Base-by-base conservation (phyloP, 2,113 vertebrate species). In the Pionites leucogaster region DNA sequence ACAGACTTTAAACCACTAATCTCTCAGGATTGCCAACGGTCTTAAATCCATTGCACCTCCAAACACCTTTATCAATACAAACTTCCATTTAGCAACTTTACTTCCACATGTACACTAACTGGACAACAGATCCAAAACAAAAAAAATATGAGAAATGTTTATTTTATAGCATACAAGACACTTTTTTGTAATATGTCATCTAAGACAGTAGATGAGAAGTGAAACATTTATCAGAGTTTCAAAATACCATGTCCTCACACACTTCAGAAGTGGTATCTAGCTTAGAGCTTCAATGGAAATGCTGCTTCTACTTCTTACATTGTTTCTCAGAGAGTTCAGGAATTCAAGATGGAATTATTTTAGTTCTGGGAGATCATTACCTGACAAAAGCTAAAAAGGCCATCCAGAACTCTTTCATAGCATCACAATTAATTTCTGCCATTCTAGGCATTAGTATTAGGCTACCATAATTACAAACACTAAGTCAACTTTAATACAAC, bases 241-340 rank as follows among this genome's bases (percentile, higher is more conserved):
- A 90, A 76, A 93, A 60, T 7, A 49, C 6, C 17, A 44, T 7
- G 8, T 10, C 41, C 44, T 52, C 4, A 23, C n/a, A 11, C 6
- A 49, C n/a, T 37, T 37, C 0, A 0, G 4, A 64, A 28, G 39
- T 35, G 3, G 1, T 17, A 69, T 2, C 8, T 29, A 74, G 59
- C 22, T n/a, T 41, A 53, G 6, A 69, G 8, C 10, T 59, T 27
- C n/a, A 90, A 28, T 16, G 9, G n/a, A 80, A 92, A 57, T 42
- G 24, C 57, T 42, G 27, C 57, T 50, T 25, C 18, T 59, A 23
- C 46, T 70, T 81, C 35, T 72, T 28, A 52, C 7, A 37, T 13
- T 24, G 14, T 8, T 86, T 59, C 44, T 37, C 13, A 65, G 10
- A 19, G 28, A 85, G 37, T 47, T 65, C 49, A 76, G 41, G 7